Base-by-base conservation (phyloP, 2,797 vertebrate species). In the Sebastes flavidus region DNA sequence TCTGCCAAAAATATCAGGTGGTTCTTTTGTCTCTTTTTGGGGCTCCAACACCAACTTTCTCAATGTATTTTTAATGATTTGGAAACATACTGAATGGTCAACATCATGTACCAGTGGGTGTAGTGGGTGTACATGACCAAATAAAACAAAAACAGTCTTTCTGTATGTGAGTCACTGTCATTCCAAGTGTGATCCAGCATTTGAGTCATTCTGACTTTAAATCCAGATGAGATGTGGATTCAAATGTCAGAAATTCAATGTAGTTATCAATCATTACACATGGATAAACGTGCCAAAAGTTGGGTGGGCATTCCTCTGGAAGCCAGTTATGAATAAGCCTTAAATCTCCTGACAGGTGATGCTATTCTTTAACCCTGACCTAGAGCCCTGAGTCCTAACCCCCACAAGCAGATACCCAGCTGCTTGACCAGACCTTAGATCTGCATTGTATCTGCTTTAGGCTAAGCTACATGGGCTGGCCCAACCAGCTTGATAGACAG, bases 1-100 rank as follows among this genome's bases (percentile, higher is more conserved):
- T 58, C 60, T 74, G 84, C 88, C 87, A 91, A 87, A 11, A 78
- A 75, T 20, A 87, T 81, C 82, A 89, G 68, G 52, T 77, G 75
- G 13, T 65, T 69, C 69, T 56, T 38, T 56, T 73, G 70, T 85
- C 12, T 87, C 55, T 71, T 62, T 61, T 55, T 65, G 63, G 61
- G 74, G 74, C 22, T 82, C 74, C 34, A 11, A 61, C 67, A 60
- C 29, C 12, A 66, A 60, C 38, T 77, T 80, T 81, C 52, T 30
- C 62, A 83, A 69, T 87, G 76, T 75, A 13, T 75, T 82, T 83
- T 83, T 80, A 75, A 82, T 77, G 49, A 49, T 70, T 82, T 77
- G 42, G 14, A 76, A 83, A 79, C 56, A 63, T 27, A 13, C 20
- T n/a, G 24, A 62, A 69, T n/a, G n/a, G 12, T 82, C 58, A 70